Base-by-base conservation (phyloP, 2,888 invertebrate genomes). In the Adela reaumurella region DNA sequence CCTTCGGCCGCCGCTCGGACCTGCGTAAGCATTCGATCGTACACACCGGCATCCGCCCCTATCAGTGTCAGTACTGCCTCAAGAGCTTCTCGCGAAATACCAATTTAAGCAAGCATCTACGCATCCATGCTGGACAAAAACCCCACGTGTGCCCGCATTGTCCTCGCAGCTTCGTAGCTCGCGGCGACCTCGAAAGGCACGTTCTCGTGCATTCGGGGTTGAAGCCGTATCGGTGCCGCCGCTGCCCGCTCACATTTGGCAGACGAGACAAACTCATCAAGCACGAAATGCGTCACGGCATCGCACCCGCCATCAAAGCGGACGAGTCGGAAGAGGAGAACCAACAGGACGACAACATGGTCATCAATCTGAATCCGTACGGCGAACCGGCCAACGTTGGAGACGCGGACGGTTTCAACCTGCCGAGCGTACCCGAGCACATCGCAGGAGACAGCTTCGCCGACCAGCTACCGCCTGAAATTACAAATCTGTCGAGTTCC, bases 1-100 rank as follows among this genome's bases (percentile, higher is more conserved):
- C 84, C 44, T 88, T 88, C 64, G 85, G 87, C 1, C 73, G 88
- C 17, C 73, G 88, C 46, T 88, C 88, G 8, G 88, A 88, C 67
- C 65, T 89, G 42, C 78, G 87, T 53, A 89, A 89, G 57, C 89
- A 89, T 66, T 86, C 88, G 20, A 84, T 89, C 54, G 89, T 89
- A 1, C 90, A 90, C 57, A 87, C 88, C n/a, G 89, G 89, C 4
- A 81, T 85, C 45, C 82, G 89, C 54, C 89, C 89, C 1, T 89
- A 83, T 62, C 86, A 87, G 19, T 90, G 89, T 62, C 81, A 82
- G 19, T 84, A 87, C 54, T 90, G 89, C 60, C 77, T 82, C 29
- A 90, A 90, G 65, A 87, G 87, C 49, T 90, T 90, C 62, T 88
- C 89, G 3, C 74, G 89, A 19, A 89, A 88, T 56, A 88, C 88